Conservation (phyloP, 2,797 vertebrate genomes). For the Neopelma chrysocephalum region DNA sequence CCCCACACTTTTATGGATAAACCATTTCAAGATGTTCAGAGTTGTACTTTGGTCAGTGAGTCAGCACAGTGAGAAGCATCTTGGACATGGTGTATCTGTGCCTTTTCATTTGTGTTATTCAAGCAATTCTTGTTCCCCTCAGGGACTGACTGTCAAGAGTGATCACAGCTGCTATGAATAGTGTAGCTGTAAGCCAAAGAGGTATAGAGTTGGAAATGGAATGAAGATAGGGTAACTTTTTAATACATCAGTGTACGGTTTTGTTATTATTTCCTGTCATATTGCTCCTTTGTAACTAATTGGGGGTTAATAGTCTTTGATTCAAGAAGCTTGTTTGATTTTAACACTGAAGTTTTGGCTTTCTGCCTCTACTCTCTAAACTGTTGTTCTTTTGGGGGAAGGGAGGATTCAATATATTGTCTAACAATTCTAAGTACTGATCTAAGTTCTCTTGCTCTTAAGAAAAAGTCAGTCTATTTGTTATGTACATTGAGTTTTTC, state of each 20-base stretch:
- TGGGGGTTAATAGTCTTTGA: background rate
- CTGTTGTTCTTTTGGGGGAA: background rate
- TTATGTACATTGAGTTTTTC: background rate
- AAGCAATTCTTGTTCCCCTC: background rate
- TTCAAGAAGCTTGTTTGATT: background rate
- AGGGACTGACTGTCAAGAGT: background rate
- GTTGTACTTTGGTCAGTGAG: background rate
- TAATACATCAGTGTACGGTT: background rate
- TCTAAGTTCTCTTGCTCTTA: background rate
- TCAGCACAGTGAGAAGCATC: background rate
- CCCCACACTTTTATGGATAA: background rate
- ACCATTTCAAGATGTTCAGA: background rate
- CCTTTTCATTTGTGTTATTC: background rate
- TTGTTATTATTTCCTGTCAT: background rate
- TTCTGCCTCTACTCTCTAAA: background rate
- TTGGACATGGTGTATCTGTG: background rate
- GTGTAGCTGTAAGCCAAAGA: background rate
- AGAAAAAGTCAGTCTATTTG: background rate
- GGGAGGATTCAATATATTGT: background rate
- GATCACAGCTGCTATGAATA: fast-evolving
- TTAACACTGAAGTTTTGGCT: background rate
- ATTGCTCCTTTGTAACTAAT: background rate
- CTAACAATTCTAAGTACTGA: background rate
- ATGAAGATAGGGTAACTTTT: background rate
- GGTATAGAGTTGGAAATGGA: background rate